phyloP scores from a whole-genome alignment of 2,113 vertebrate species.

The Dunckerocampus dactyliophorus region DNA sequence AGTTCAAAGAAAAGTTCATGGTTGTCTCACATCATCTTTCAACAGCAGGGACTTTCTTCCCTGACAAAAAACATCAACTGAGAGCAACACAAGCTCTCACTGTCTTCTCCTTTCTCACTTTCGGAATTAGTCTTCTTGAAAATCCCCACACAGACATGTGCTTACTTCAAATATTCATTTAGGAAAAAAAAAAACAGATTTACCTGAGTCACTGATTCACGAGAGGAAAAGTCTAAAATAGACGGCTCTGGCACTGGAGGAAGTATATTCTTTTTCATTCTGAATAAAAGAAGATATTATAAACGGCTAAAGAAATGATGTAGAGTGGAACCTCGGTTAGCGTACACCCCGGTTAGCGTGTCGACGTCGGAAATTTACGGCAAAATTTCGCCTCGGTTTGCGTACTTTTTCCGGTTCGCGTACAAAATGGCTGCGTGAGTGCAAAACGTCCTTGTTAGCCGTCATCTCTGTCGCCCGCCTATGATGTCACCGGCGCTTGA shows the following conservation, averaged over 20 bases:
- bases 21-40: slow-evolving; percentile 17
- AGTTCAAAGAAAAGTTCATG: not conserved
- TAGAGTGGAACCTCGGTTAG: too few relatives aligned
- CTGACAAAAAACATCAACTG: not conserved
- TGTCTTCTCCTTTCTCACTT: not conserved
- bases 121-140: not conserved
- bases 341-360: too few relatives aligned
- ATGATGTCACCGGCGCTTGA: too few relatives aligned
- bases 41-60: slow-evolving; percentile 7
- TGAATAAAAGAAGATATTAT: slow-evolving; percentile 15
- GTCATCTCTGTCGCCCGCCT: too few relatives aligned
- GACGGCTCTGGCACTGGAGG: slow-evolving; percentile 61
- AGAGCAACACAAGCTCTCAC: not conserved
- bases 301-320: not conserved
- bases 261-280: slow-evolving; percentile 50
- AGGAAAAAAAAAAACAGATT: not conserved
- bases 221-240: slow-evolving; percentile 30
- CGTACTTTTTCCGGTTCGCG: too few relatives aligned
- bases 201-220: slow-evolving; percentile 34
- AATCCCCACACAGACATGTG: not conserved
- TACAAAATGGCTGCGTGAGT: too few relatives aligned
- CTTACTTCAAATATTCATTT: not conserved
- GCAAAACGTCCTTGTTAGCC: too few relatives aligned
- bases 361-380: too few relatives aligned
- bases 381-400: too few relatives aligned